A percentile compares a stretch with the other conserved stretches of the same genome.
These are phyloP conservation scores for Pogonomyrmex californicus DNA, from an alignment of 1,140 invertebrate genomes.

Conservation along the genomic window DNA sequence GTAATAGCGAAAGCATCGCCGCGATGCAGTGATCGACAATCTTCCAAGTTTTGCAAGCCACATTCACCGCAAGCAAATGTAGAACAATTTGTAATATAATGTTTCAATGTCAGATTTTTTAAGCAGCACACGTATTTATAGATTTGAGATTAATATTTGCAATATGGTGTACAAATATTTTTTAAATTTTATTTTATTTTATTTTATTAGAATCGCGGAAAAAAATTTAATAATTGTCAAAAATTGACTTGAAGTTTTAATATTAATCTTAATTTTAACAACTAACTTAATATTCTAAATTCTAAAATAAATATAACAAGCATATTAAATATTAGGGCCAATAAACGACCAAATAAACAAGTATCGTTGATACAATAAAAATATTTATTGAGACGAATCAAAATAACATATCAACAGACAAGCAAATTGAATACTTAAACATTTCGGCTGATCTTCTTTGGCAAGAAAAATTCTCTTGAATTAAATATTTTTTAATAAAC, in stretches of 20 bases:
- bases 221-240: not conserved
- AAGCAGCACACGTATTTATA: not conserved
- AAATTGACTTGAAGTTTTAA: not conserved
- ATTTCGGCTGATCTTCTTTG: too few relatives aligned
- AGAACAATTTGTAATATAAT: not conserved
- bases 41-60: slow-evolving; percentile 17
- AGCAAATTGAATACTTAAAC: too few relatives aligned
- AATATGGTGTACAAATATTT: not conserved
- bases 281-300: not conserved
- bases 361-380: too few relatives aligned
- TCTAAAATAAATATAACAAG: too few relatives aligned
- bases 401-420: too few relatives aligned
- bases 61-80: not conserved
- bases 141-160: not conserved
- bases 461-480: too few relatives aligned
- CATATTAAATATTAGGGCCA: too few relatives aligned
- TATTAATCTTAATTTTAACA: not conserved
- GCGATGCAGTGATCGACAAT: not conserved
- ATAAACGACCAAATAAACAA: too few relatives aligned
- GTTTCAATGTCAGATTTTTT: not conserved
- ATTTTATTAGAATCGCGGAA: not conserved
- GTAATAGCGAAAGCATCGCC: slow-evolving; percentile 44
- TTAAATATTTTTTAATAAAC: not conserved
- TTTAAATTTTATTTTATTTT: not conserved
- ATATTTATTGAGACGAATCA: too few relatives aligned